phyloP scores from a whole-genome alignment of 1,140 invertebrate genomes.

The Rhysida immarginata region DNA sequence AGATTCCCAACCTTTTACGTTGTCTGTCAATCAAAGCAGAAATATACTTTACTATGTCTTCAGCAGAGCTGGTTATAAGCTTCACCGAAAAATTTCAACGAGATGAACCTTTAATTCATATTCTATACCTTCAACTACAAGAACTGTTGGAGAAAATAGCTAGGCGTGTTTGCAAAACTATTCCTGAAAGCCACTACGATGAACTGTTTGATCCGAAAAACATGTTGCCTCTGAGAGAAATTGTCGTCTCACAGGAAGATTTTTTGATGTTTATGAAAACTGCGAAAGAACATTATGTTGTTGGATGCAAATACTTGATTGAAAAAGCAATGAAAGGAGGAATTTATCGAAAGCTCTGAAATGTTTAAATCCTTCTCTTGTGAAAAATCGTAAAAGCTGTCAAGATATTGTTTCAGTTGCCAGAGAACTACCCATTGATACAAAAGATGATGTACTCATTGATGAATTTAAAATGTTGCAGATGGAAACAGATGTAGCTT shows the following conservation, averaged over 20 bases:
- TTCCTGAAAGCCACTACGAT: neutral
- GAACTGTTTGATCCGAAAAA: neutral
- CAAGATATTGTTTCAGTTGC: neutral
- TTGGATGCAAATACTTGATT: neutral
- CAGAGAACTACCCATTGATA: neutral
- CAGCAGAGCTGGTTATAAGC: too few relatives aligned
- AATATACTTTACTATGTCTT: too few relatives aligned
- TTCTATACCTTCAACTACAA: too few relatives aligned
- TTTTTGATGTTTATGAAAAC: neutral
- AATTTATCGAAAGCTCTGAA: neutral
- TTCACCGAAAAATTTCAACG: too few relatives aligned
- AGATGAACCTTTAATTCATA: too few relatives aligned
- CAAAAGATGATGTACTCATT: neutral
- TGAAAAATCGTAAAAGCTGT: neutral
- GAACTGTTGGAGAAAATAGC: neutral
- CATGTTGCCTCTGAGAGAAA: neutral
- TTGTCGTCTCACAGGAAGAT: neutral
- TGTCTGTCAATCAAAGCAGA: too few relatives aligned
- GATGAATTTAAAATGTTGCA: neutral
- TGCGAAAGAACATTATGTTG: neutral
- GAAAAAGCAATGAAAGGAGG: neutral
- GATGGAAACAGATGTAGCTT: neutral
- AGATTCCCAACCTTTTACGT: conserved; percentile 1
- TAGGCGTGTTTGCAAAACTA: neutral
- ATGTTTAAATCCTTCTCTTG: neutral